Conservation (phyloP, 2,888 invertebrate species). For the Megamerina dolium region DNA sequence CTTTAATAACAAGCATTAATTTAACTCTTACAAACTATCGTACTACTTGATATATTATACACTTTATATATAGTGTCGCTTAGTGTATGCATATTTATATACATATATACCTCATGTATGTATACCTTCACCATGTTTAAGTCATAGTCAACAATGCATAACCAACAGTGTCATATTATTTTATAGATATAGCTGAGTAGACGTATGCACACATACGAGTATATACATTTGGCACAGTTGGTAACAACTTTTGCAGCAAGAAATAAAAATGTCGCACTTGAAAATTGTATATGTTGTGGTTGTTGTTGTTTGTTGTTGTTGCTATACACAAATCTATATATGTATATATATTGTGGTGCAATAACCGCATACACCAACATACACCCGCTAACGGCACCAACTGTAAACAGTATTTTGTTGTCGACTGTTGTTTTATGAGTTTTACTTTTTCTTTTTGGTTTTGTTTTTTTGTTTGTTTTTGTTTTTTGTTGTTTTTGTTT, state of each 20-base stretch:
- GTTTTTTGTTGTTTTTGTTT: neutral
- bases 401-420: conserved; percentile 9
- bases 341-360: conserved; percentile 9
- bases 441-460: neutral
- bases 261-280: conserved; percentile 6
- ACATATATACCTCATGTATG: too few relatives aligned
- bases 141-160: too few relatives aligned
- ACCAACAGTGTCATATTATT: too few relatives aligned
- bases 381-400: conserved; percentile 1
- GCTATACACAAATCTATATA: too few relatives aligned
- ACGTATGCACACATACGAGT: neutral
- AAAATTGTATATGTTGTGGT: neutral
- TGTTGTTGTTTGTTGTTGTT: conserved; percentile 1
- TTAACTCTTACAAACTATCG: conserved; percentile 23
- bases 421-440: neutral
- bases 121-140: too few relatives aligned
- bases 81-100: too few relatives aligned
- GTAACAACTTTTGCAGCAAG: too few relatives aligned
- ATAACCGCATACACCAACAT: conserved; percentile 9
- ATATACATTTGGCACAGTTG: too few relatives aligned
- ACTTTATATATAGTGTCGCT: too few relatives aligned
- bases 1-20: conserved; percentile 30
- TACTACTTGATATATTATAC: too few relatives aligned
- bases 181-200: neutral
- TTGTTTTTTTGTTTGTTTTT: neutral